A percentile compares a stretch with the other conserved stretches of the same genome.
phyloP scores from a whole-genome alignment of 2,888 invertebrate species.

The Troilus luridus region DNA sequence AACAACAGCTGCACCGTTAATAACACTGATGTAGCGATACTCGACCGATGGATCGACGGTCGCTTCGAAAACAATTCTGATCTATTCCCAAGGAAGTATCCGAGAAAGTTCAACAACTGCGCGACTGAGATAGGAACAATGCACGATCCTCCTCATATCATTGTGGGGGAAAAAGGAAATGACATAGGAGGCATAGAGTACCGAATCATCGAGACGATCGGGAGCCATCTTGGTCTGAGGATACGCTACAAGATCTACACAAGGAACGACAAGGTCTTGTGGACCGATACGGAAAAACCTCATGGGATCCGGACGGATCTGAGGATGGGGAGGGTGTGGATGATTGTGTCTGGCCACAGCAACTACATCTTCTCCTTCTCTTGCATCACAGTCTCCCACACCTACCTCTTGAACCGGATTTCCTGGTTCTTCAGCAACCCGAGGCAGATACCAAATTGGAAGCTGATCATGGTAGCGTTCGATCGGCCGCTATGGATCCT shows the following conservation, averaged over 20 bases:
- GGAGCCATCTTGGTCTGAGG: neutral
- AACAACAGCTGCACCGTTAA: neutral
- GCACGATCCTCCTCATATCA: neutral
- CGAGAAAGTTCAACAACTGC: conserved; percentile 17
- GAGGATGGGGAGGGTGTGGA: neutral
- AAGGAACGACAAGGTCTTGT: neutral
- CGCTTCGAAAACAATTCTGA: neutral
- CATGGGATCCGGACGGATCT: neutral
- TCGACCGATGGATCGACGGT: neutral
- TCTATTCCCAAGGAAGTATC: neutral
- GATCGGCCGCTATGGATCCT: neutral
- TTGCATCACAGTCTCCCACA: neutral
- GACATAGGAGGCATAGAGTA: neutral
- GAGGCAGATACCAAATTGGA: neutral
- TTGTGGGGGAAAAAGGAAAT: neutral
- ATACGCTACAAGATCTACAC: neutral
- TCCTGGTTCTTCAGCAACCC: conserved; percentile 34
- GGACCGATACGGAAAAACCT: neutral
- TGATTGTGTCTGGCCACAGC: neutral
- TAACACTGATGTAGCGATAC: neutral
- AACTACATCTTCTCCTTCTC: conserved; percentile 17
- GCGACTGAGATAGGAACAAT: neutral
- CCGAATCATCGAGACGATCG: neutral
- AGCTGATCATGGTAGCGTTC: neutral
- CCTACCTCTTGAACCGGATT: neutral